Evolutionary conservation across 2,888 invertebrate species (phyloP), one percentile per base, ranked within the genome.

Genomic region (Orthosia incerta): DNA sequence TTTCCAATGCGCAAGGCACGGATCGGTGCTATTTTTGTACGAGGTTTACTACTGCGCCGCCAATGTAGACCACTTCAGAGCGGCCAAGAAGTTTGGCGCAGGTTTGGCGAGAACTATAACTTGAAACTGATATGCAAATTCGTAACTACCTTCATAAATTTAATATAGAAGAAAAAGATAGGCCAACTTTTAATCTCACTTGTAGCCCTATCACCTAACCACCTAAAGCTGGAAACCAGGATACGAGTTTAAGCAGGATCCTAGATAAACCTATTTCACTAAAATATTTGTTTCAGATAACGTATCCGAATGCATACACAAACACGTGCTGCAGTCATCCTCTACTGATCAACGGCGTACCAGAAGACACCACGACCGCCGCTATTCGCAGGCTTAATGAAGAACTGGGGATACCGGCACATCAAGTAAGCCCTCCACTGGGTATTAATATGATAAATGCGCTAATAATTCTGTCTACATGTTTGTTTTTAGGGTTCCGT

Each of bases 321-420:
- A 99, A 99, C 92, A 98, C 99, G 0, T 99, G 99, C 94, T 99
- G 99, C 90, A 99, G 98, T 93, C 99, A 99, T 95, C 99, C 99
- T 0, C 93, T 99, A 45, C 97, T 97, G 74, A 97, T 97, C 84
- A 97, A 97, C 26, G 94, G 96, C 9, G 97, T 97, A 7, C 97
- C 97, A 89, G 96, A 96, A 1, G 98, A 98, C 87, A 91, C 95
- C 3, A 95, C 97, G 83, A 97, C 97, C 0, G 99, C 99, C 1
- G 99, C 99, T 0, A 97, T 97, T 89, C 96, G 99, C 60, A 97
- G 99, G 86, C 94, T 99, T 3, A 96, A 97, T 79, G 97, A 98
- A 89, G 99, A 99, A 93, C 95, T 99, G 50, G 99, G 99, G 5
- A 98, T 99, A 85, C 97, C 97, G 0, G 87, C 92, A 13, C 94